Percentiles rank a stretch among this genome's conserved stretches.
These are phyloP conservation scores for Chymomyza amoena DNA, from an alignment of 2,888 invertebrate species.

Conservation along the genomic window DNA sequence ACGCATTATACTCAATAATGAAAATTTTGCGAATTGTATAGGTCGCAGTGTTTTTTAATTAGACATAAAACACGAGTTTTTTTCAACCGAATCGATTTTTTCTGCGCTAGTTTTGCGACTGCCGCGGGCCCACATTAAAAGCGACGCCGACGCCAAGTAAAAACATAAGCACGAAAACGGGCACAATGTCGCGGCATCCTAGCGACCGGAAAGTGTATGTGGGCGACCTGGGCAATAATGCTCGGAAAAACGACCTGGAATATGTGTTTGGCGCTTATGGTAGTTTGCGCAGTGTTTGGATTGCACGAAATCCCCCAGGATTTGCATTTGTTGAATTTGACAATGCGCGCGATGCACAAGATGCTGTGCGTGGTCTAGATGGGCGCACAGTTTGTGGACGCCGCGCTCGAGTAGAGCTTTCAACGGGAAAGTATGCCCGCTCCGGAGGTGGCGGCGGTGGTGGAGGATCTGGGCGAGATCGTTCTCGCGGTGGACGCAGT, in stretches of 20 bases:
- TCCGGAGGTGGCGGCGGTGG: slow-evolving; percentile 66
- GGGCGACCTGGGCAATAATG: slow-evolving; percentile 94
- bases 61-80: slow-evolving; percentile 35
- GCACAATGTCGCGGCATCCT: slow-evolving; percentile 78
- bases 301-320: slow-evolving; percentile 94
- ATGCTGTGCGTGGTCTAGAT: slow-evolving; percentile 88
- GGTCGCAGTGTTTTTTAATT: slow-evolving; percentile 31
- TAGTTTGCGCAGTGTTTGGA: slow-evolving; percentile 95
- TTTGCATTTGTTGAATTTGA: slow-evolving; percentile 97
- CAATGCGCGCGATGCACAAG: slow-evolving; percentile 93
- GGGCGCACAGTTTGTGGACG: slow-evolving; percentile 93
- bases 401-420: slow-evolving; percentile 93
- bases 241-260: slow-evolving; percentile 95
- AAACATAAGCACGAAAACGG: slow-evolving; percentile 16
- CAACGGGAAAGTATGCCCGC: slow-evolving; percentile 87
- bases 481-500: slow-evolving; percentile 54
- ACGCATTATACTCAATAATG: slow-evolving; percentile 39
- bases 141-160: slow-evolving; percentile 47
- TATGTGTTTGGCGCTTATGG: slow-evolving; percentile 96
- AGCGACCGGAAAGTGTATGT: slow-evolving; percentile 97
- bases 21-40: slow-evolving; percentile 30
- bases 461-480: slow-evolving; percentile 80
- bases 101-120: slow-evolving; percentile 35
- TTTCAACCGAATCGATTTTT: slow-evolving; percentile 61
- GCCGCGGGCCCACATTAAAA: slow-evolving; percentile 46